These are phyloP conservation scores for Enteromius trimaculatus DNA, from an alignment of 2,797 vertebrate genomes.

Conservation along the genomic window DNA sequence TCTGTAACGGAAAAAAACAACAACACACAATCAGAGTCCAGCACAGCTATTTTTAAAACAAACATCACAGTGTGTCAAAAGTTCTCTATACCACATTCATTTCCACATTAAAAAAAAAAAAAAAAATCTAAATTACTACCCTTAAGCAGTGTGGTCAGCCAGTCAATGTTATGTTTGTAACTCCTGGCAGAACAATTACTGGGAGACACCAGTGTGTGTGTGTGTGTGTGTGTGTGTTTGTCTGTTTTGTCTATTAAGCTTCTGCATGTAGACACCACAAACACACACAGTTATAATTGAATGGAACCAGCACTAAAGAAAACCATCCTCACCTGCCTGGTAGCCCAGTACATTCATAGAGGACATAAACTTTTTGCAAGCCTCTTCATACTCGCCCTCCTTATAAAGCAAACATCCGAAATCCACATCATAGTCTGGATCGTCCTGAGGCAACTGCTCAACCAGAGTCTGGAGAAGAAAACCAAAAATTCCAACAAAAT, in stretches of 20 bases:
- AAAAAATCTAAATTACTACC: slow-evolving; percentile 54
- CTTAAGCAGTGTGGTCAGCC: slow-evolving; percentile 25
- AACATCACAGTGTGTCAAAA: neutral
- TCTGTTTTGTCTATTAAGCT: slow-evolving; percentile 15
- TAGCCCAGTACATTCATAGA: slow-evolving; percentile 89
- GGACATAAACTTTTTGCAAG: slow-evolving; percentile 84
- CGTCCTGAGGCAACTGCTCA: slow-evolving; percentile 86
- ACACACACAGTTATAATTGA: neutral
- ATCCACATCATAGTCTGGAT: slow-evolving; percentile 86
- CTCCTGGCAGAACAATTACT: slow-evolving; percentile 22
- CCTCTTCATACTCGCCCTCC: slow-evolving; percentile 89
- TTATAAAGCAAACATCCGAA: slow-evolving; percentile 91
- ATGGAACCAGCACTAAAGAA: slow-evolving; percentile 9
- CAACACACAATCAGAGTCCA: neutral
- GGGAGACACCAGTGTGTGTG: slow-evolving; percentile 23
- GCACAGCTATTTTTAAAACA: slow-evolving; percentile 31
- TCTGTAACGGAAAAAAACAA: slow-evolving; percentile 65
- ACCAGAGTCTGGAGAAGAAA: slow-evolving; percentile 79
- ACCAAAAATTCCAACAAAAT: slow-evolving; percentile 13
- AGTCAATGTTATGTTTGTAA: slow-evolving; percentile 42
- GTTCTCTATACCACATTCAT: slow-evolving; percentile 44
- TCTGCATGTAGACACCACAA: slow-evolving; percentile 20
- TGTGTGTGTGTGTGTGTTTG: slow-evolving; percentile 18
- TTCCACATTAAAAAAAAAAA: slow-evolving; percentile 13
- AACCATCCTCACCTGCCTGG: slow-evolving; percentile 77